These are phyloP conservation scores for Lasioglossum albipes DNA, from an alignment of 1,140 invertebrate genomes.

Conservation along the genomic window DNA sequence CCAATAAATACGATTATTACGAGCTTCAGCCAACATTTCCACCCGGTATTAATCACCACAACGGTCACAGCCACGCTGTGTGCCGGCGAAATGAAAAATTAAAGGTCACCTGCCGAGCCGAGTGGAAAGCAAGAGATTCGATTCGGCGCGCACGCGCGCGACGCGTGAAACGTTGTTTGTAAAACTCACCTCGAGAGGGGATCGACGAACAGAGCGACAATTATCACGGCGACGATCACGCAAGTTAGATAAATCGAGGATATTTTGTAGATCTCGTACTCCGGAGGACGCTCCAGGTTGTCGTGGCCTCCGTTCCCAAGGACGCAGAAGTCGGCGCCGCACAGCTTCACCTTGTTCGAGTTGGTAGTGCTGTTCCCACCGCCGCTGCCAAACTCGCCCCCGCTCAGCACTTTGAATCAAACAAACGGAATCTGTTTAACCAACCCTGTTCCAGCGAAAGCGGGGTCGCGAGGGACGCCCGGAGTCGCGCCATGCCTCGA, in stretches of 20 bases:
- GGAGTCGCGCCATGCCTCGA: too few species aligned
- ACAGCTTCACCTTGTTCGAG: slow-evolving; percentile 82
- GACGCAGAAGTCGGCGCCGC: slow-evolving; percentile 92
- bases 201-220: slow-evolving; percentile 93
- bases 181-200: slow-evolving; percentile 88
- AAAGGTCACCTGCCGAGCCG: slow-evolving; percentile 7
- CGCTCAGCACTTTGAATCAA: slow-evolving; percentile 85
- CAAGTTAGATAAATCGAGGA: slow-evolving; percentile 93
- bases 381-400: slow-evolving; percentile 82
- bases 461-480: too few species aligned
- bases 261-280: slow-evolving; percentile 92
- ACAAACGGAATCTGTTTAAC: slow-evolving; percentile 43
- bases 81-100: slow-evolving; percentile 7
- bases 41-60: slow-evolving; percentile 9
- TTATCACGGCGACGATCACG: slow-evolving; percentile 90
- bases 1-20: slow-evolving; percentile 18
- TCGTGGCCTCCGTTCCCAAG: slow-evolving; percentile 83
- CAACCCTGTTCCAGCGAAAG: neutral
- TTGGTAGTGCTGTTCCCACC: slow-evolving; percentile 77
- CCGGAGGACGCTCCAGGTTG: slow-evolving; percentile 87
- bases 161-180: neutral
- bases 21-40: neutral
- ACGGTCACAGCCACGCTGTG: neutral
- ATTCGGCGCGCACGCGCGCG: neutral
- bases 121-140: slow-evolving; percentile 10